A percentile compares a stretch with the other conserved stretches of the same genome.
phyloP scores from a whole-genome alignment of 2,113 vertebrate species.

The Menidia beryllina region DNA sequence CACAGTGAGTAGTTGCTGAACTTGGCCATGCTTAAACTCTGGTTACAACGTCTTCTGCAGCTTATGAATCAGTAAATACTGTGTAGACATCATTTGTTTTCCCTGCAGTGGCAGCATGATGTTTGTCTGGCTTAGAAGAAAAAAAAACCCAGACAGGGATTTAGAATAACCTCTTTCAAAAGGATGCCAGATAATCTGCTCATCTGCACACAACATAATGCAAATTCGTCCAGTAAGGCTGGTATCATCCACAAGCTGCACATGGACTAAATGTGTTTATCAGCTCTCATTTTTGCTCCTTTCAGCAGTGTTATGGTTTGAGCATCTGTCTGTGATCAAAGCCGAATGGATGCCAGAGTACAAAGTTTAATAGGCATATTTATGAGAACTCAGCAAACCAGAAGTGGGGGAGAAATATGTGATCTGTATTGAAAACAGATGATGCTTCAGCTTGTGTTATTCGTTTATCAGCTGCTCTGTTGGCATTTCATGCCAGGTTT shows the following conservation, averaged over 20 bases:
- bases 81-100: not conserved
- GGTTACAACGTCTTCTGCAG: no score
- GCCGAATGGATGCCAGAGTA: slow-evolving; percentile 1
- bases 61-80: not conserved
- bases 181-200: slow-evolving; percentile 43
- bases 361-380: slow-evolving; percentile 29
- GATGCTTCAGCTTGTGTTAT: slow-evolving; percentile 9
- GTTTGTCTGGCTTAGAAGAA: slow-evolving; percentile 34
- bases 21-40: not conserved
- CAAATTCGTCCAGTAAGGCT: slow-evolving; percentile 3
- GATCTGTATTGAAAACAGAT: slow-evolving; percentile 49
- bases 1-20: not conserved
- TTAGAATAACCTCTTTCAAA: slow-evolving; percentile 45
- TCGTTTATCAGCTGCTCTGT: slow-evolving; percentile 34
- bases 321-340: slow-evolving; percentile 3
- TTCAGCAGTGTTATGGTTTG: not conserved
- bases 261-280: not conserved
- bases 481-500: slow-evolving; percentile 22
- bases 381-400: slow-evolving; percentile 17
- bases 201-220: slow-evolving; percentile 20
- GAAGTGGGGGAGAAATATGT: slow-evolving; percentile 17
- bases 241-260: not conserved
- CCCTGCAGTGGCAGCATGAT: slow-evolving; percentile 7
- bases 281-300: not conserved
- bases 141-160: slow-evolving; percentile 43